Evolutionary conservation across 2,888 invertebrate genomes (phyloP).

Genomic region (Yponomeuta cagnagella): DNA sequence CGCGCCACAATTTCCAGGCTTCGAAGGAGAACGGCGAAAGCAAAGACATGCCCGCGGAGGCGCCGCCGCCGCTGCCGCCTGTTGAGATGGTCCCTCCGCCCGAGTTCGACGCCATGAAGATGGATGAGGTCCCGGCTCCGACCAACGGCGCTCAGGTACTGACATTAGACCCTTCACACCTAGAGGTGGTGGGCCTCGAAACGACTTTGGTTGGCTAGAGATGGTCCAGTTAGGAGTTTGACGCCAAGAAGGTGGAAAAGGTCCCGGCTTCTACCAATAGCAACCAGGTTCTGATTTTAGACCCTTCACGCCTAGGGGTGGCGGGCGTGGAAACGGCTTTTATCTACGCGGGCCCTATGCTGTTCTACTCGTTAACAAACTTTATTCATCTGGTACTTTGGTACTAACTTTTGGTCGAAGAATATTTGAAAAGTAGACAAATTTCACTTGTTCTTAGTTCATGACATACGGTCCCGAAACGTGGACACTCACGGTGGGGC

Average conservation of each 20-base stretch:
- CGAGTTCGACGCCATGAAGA: slow-evolving; percentile 16
- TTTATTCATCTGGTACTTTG: no score
- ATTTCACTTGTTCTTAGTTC: no score
- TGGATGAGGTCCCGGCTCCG: neutral
- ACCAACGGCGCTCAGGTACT: slow-evolving; percentile 25
- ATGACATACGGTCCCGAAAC: no score
- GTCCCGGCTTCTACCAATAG: slow-evolving; percentile 14
- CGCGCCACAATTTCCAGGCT: slow-evolving; percentile 28
- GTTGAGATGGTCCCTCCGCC: slow-evolving; percentile 17
- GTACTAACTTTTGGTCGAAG: no score
- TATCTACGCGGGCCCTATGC: no score
- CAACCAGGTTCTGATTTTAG: neutral
- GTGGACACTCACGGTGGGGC: no score
- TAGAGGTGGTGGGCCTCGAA: no score
- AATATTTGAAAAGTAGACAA: no score
- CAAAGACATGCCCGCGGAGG: slow-evolving; percentile 13
- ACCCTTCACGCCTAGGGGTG: no score
- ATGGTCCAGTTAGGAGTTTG: slow-evolving; percentile 15
- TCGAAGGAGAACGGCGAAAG: slow-evolving; percentile 61
- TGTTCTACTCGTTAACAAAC: no score
- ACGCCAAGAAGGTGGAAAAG: slow-evolving; percentile 16
- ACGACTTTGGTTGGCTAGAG: neutral
- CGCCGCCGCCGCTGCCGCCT: slow-evolving; percentile 21
- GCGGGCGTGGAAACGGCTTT: slow-evolving; percentile 16
- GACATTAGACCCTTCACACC: neutral